phyloP scores from a whole-genome alignment of 2,888 invertebrate species.

The Troilus luridus region DNA sequence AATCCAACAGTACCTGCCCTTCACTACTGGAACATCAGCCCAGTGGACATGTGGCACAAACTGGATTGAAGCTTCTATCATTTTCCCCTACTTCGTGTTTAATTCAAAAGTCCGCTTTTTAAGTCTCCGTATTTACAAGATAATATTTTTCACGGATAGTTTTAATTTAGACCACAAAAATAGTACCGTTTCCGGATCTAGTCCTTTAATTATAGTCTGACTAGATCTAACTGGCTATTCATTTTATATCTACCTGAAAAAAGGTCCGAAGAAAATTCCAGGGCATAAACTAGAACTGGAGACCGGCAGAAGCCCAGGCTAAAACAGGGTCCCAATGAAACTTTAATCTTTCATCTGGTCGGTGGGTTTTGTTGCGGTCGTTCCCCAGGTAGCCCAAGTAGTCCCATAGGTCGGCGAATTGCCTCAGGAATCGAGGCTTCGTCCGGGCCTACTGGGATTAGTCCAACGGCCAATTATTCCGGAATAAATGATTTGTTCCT shows the following conservation, averaged over 20 bases:
- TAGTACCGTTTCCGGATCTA: no score
- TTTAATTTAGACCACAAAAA: no score
- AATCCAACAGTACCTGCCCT: no score
- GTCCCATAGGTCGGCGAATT: neutral
- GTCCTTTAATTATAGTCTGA: no score
- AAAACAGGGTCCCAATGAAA: conserved; percentile 26
- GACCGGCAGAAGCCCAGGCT: neutral
- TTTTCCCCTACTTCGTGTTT: no score
- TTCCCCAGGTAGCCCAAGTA: neutral
- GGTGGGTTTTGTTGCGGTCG: conserved; percentile 9
- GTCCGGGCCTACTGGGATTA: neutral
- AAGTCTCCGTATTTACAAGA: no score
- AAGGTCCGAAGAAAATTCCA: neutral
- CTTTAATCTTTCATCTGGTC: conserved; percentile 17
- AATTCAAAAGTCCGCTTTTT: no score
- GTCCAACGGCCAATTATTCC: conserved; percentile 1
- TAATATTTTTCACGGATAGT: no score
- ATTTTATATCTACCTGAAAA: neutral
- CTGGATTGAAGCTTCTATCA: no score
- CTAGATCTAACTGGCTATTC: neutral
- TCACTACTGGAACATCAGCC: no score
- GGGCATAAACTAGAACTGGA: neutral
- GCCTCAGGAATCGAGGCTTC: neutral
- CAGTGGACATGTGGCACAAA: no score
- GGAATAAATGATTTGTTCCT: neutral